Evolutionary conservation across 2,797 vertebrate species (phyloP), one percentile per base, ranked within the genome.

Genomic region (Rhynchonycteris naso): DNA sequence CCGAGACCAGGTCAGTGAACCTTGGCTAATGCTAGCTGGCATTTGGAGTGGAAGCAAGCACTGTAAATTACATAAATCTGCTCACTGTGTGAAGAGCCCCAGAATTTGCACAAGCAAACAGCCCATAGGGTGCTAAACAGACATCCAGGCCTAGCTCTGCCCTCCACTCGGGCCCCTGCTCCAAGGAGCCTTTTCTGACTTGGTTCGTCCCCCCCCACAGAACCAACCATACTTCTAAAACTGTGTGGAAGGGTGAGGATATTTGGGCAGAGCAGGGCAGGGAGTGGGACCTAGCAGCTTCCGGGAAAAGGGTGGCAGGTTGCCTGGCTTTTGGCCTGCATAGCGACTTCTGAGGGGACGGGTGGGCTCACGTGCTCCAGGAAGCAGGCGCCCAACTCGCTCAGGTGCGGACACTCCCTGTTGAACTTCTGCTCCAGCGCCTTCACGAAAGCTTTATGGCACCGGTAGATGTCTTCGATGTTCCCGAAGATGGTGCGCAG

Each of bases 301-400:
- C 52, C 47, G 28, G 30, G 8, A 7, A 28, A 38, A 54, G 28
- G 47, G 50, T 2, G 21, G 56, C 50, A 68, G 3, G 28, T 26
- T 47, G 59, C 59, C 59, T 50, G 26, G 58, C 28, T 26, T 16
- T 35, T 24, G 50, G 50, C 47, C 18, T 7, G 8, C 26, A 35
- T 24, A 26, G 26, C 2, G 16, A 24, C 71, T 9, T 71, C 28
- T 28, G 11, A 52, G 58, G 10, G 0, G 38, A 8, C 22, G 3
- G 14, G 68, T 18, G 58, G 43, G 93, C 99, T 99, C 98, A 99
- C 99, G 4, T 99, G 99, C 97, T 99, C 99, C 59, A 99, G 98
- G 98, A 99, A 99, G 98, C 99, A 99, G 30, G 99, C 99, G 72
- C 99, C 99, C 18, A 99, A 99, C 97, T 99, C 99, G n/a, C 99